Evolutionary conservation across 2,888 invertebrate species (phyloP), one percentile per base, ranked within the genome.

Genomic region (Caenorhabditis angaria): DNA sequence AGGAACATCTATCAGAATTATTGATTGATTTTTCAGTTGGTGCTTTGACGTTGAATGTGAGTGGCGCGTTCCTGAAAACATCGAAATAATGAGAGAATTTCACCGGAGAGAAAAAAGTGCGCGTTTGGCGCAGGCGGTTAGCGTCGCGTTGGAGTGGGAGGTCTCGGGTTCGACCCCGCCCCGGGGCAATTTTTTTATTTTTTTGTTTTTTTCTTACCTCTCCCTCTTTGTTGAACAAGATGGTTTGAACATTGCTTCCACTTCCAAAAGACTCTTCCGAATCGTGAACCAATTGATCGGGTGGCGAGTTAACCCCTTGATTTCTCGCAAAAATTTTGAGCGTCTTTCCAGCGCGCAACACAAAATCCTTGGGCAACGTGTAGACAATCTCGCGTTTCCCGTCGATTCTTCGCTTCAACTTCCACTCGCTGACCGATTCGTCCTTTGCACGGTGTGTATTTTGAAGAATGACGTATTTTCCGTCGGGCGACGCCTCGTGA

Each of bases 401-500:
- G 77, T 89, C 89, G 67, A 89, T 85, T 67, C 81, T 71, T 57
- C 89, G 82, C 76, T 83, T 86, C 68, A 89, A 66, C 70, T 83
- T 88, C 89, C 88, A 89, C 64, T 88, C 88, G 65, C 87, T 70
- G 61, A 70, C 67, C 18, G 70, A 63, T 63, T 89, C 88, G 50
- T 89, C 89, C 77, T 88, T 89, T 70, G 80, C 72, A 56, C 88
- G 84, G 69, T 89, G 88, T 32, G 89, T 90, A 82, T 90, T 90
- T 82, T 90, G 89, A 28, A 90, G 76, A 35, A 87, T 82, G 80
- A 90, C 87, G 83, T 83, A 90, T 75, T 89, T 89, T 60, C 90
- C 90, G 67, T 90, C 89, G 10, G 89, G 88, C 65, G 87, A 82
- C 64, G 89, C 89, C 77, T 90, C 90, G 74, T 83, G 83, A 73